A percentile compares a stretch with the other conserved stretches of the same genome.
Conservation (phyloP, 2,113 vertebrate genomes). For the Pungitius pungitius region DNA sequence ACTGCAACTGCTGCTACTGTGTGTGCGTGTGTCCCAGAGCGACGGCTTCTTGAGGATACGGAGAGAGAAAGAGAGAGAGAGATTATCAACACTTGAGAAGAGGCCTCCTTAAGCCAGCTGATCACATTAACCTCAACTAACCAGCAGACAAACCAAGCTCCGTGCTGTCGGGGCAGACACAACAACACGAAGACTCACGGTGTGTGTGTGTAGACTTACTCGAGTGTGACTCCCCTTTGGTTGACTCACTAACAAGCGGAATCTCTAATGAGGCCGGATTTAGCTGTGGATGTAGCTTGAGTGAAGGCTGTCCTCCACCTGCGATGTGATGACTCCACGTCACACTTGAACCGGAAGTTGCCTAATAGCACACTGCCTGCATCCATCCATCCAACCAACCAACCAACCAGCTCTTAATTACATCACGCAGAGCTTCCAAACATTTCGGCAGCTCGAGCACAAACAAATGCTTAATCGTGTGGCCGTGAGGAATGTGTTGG, state of each 20-base stretch:
- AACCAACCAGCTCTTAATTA: no score
- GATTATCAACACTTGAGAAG: constrained; percentile 61
- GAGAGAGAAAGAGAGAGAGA: constrained; percentile 24
- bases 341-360: no score
- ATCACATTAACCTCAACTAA: constrained; percentile 70
- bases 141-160: constrained; percentile 51
- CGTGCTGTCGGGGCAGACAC: constrained; percentile 22
- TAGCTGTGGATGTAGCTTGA: no score
- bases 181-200: background rate
- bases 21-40: constrained; percentile 19
- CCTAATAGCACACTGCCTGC: no score
- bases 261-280: constrained; percentile 27
- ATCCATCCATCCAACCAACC: no score
- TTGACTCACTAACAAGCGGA: constrained; percentile 30
- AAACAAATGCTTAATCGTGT: constrained; percentile 67
- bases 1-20: background rate
- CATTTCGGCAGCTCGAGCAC: constrained; percentile 67
- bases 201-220: constrained; percentile 19
- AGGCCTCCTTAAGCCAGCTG: constrained; percentile 48
- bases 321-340: no score
- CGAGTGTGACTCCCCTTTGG: constrained; percentile 34
- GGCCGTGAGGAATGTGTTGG: constrained; percentile 57
- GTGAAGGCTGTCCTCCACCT: no score
- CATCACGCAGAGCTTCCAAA: constrained; percentile 55
- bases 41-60: constrained; percentile 14